Conservation (phyloP, 2,797 vertebrate species). For the Thaleichthys pacificus region DNA sequence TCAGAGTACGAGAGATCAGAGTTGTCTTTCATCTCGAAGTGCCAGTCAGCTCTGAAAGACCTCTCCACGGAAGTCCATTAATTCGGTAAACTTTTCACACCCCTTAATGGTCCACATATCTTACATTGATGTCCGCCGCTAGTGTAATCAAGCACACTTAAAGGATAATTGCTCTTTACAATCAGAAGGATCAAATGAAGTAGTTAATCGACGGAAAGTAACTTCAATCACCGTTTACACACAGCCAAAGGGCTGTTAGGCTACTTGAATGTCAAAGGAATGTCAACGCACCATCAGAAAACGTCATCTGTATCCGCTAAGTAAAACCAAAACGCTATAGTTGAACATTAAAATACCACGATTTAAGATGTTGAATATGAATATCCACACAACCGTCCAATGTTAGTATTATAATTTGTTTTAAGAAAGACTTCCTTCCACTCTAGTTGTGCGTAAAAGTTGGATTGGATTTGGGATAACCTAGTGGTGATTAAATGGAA, state of each 20-base stretch:
- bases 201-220: constrained; percentile 72
- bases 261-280: constrained; percentile 61
- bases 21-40: constrained; percentile 73
- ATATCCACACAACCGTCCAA: no score
- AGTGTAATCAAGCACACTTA: constrained; percentile 73
- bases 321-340: constrained; percentile 53
- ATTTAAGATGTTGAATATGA: no score
- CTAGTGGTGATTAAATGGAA: no score
- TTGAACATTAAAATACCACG: not conserved
- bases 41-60: constrained; percentile 73
- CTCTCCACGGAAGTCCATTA: constrained; percentile 74
- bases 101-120: constrained; percentile 70
- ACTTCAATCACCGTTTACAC: constrained; percentile 66
- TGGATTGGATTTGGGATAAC: no score
- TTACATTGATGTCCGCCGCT: constrained; percentile 71
- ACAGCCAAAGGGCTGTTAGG: constrained; percentile 56
- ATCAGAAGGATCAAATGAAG: constrained; percentile 74
- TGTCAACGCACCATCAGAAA: constrained; percentile 3
- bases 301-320: not conserved
- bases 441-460: no score
- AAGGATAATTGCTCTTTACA: constrained; percentile 69
- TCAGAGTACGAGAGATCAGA: constrained; percentile 56
- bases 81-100: constrained; percentile 78
- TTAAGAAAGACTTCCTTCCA: no score
- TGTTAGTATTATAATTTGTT: no score